phyloP scores from a whole-genome alignment of 2,113 vertebrate species.

The Carlito syrichta region DNA sequence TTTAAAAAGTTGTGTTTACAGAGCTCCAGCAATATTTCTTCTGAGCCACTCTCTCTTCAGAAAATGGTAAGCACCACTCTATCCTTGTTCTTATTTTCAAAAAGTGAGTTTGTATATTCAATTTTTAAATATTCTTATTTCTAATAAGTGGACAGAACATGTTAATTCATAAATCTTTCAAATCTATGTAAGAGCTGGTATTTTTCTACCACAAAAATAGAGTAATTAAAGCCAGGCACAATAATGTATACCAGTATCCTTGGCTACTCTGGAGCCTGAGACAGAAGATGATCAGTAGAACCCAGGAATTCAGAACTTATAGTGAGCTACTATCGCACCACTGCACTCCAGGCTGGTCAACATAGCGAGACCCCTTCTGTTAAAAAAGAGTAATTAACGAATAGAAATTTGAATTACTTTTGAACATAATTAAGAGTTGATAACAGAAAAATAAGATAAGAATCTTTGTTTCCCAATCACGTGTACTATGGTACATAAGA shows the following conservation, averaged over 20 bases:
- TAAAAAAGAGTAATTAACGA: neutral
- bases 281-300: neutral
- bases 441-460: neutral
- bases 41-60: conserved; percentile 87
- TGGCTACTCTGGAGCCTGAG: neutral
- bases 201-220: neutral
- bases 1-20: conserved; percentile 88
- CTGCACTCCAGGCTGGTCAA: neutral
- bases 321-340: neutral
- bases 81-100: neutral
- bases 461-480: neutral
- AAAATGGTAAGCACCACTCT: conserved; percentile 86
- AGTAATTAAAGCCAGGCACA: neutral
- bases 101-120: neutral
- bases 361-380: neutral
- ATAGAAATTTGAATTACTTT: conserved; percentile 45
- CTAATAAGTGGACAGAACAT: neutral
- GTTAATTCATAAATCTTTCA: conserved; percentile 3
- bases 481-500: neutral
- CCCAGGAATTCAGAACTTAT: neutral
- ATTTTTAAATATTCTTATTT: conserved; percentile 27
- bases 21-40: conserved; percentile 78
- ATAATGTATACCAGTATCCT: neutral
- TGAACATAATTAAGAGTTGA: neutral
- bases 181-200: neutral